Evolutionary conservation across 2,113 vertebrate genomes (phyloP).

Genomic region (Girardinichthys multiradiatus): DNA sequence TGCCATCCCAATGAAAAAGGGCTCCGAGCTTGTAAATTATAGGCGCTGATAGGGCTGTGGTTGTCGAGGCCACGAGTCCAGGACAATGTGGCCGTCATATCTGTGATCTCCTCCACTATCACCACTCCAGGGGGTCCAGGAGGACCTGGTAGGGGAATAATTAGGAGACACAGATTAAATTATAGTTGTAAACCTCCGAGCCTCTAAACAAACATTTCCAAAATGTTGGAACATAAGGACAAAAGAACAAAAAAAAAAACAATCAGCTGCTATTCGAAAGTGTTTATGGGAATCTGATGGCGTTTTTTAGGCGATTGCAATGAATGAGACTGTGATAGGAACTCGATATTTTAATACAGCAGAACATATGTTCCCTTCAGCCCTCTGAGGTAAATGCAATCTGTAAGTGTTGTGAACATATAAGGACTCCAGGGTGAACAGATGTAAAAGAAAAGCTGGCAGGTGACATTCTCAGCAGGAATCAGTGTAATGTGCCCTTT

Average conservation of each 20-base stretch:
- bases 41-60: conserved; percentile 93
- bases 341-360: conserved; percentile 58
- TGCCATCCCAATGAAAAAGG: conserved; percentile 98
- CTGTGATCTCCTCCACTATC: conserved; percentile 96
- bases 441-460: conserved; percentile 68
- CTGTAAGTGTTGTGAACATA: conserved; percentile 57
- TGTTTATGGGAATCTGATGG: conserved; percentile 29
- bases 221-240: conserved; percentile 4
- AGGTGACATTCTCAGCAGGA: conserved; percentile 68
- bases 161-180: conserved; percentile 24
- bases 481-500: conserved; percentile 53
- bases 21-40: conserved; percentile 94
- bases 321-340: conserved; percentile 41
- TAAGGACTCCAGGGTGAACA: conserved; percentile 61
- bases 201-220: not conserved
- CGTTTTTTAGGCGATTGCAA: conserved; percentile 25
- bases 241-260: not conserved
- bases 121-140: conserved; percentile 96
- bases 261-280: conserved; percentile 15
- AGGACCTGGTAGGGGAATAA: conserved; percentile 81
- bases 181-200: conserved; percentile 17
- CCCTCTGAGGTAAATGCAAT: conserved; percentile 68
- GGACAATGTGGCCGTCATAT: conserved; percentile 91
- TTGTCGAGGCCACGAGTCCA: conserved; percentile 94
- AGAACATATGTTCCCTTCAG: conserved; percentile 72